These are phyloP conservation scores for Chiloscyllium punctatum DNA, from an alignment of 2,797 vertebrate genomes.

Conservation along the genomic window DNA sequence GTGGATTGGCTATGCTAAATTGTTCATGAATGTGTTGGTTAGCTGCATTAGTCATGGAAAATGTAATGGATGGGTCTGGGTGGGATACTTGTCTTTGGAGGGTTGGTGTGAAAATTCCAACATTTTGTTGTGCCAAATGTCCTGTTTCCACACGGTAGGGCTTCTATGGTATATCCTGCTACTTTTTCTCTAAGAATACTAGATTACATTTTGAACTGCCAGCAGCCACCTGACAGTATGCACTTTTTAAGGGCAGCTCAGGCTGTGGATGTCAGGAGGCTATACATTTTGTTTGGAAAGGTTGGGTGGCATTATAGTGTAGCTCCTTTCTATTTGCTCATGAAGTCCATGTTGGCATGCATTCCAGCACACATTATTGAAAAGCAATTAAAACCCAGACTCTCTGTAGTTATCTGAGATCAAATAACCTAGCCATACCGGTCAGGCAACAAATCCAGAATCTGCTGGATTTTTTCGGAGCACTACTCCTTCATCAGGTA, in stretches of 20 bases:
- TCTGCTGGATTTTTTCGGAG: not conserved
- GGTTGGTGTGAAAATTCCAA: no score
- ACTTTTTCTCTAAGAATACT: not conserved
- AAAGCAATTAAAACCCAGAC: not conserved
- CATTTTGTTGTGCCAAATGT: no score
- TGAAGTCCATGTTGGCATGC: not conserved
- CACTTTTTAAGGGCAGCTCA: not conserved
- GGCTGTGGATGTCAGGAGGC: not conserved
- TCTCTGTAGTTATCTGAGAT: not conserved
- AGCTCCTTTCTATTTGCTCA: not conserved
- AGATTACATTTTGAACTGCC: not conserved
- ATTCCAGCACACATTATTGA: not conserved
- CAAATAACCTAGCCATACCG: not conserved
- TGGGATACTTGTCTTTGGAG: no score
- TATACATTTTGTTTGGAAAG: not conserved
- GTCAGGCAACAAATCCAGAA: not conserved
- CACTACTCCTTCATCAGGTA: no score
- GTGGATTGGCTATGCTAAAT: no score
- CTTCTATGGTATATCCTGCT: no score
- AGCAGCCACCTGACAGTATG: not conserved
- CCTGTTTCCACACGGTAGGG: no score
- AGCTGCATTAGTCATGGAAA: no score
- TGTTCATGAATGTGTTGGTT: no score
- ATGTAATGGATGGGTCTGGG: no score
- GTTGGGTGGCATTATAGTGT: not conserved